A percentile compares a stretch with the other conserved stretches of the same genome.
phyloP scores from a whole-genome alignment of 2,888 invertebrate species.

The Melanophora roralis region DNA sequence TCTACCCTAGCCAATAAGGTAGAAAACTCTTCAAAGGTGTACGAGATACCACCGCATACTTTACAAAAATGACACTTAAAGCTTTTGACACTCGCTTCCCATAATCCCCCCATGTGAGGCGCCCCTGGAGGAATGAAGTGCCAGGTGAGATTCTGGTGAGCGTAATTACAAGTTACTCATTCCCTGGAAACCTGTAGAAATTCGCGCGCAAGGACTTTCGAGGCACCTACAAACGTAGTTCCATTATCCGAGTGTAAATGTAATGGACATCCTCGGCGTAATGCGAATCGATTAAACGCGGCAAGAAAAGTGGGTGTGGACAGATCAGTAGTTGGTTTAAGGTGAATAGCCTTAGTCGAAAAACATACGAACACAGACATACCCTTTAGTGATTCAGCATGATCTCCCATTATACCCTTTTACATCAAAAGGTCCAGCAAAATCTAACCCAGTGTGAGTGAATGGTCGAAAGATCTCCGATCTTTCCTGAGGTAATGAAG shows the following conservation, averaged over 20 bases:
- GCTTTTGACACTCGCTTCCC: not conserved
- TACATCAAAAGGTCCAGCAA: not conserved
- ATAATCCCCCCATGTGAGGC: not conserved
- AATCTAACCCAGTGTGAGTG: not conserved
- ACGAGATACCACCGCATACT: not conserved
- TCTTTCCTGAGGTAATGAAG: not conserved
- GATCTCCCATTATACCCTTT: not conserved
- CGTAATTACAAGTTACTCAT: no score
- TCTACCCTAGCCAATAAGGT: slow-evolving; percentile 7
- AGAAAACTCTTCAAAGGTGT: slow-evolving; percentile 10
- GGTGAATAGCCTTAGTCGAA: not conserved
- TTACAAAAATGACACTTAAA: not conserved
- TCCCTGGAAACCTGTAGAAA: not conserved
- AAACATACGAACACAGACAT: slow-evolving; percentile 9
- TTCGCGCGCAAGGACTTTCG: not conserved
- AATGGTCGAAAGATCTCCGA: slow-evolving; percentile 6
- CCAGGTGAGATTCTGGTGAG: not conserved
- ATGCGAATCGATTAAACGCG: slow-evolving; percentile 44
- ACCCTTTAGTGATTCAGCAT: not conserved
- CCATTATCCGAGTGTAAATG: slow-evolving; percentile 53
- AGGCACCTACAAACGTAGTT: slow-evolving; percentile 4
- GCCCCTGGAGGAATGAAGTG: not conserved
- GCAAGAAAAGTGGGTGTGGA: slow-evolving; percentile 55
- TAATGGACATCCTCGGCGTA: slow-evolving; percentile 48
- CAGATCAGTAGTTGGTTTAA: slow-evolving; percentile 12